Conservation (phyloP, 2,113 vertebrate genomes). For the Gambusia holbrooki region DNA sequence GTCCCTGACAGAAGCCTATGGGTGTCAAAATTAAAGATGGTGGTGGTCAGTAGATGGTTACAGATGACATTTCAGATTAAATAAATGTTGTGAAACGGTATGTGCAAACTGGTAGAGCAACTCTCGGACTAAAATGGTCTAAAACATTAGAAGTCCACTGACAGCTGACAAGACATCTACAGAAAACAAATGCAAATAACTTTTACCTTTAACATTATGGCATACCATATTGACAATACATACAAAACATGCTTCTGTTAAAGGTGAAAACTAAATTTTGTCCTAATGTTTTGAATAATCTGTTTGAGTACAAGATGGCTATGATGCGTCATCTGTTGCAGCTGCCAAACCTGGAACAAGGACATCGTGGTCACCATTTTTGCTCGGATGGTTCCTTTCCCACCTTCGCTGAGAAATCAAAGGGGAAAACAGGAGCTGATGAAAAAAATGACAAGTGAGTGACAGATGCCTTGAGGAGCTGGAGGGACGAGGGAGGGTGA, state of each 20-base stretch:
- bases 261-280: not conserved
- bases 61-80: not conserved
- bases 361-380: conserved; percentile 65
- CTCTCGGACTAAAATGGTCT: not conserved
- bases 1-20: no score
- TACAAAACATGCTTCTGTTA: not conserved
- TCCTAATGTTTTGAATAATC: conserved; percentile 3
- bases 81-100: not conserved
- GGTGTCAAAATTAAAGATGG: no score
- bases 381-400: conserved; percentile 53
- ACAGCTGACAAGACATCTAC: no score
- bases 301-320: conserved; percentile 14
- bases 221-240: not conserved
- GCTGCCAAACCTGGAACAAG: conserved; percentile 49
- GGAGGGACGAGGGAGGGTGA: conserved; percentile 30
- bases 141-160: no score
- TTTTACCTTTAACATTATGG: no score
- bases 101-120: not conserved
- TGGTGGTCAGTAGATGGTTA: no score
- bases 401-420: conserved; percentile 34
- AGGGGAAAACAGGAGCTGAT: conserved; percentile 56
- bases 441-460: conserved; percentile 78
- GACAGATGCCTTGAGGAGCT: conserved; percentile 72
- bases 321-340: conserved; percentile 31
- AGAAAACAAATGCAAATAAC: no score